These are phyloP conservation scores for Hoplodrina blanda DNA, from an alignment of 2,888 invertebrate genomes.

Conservation along the genomic window DNA sequence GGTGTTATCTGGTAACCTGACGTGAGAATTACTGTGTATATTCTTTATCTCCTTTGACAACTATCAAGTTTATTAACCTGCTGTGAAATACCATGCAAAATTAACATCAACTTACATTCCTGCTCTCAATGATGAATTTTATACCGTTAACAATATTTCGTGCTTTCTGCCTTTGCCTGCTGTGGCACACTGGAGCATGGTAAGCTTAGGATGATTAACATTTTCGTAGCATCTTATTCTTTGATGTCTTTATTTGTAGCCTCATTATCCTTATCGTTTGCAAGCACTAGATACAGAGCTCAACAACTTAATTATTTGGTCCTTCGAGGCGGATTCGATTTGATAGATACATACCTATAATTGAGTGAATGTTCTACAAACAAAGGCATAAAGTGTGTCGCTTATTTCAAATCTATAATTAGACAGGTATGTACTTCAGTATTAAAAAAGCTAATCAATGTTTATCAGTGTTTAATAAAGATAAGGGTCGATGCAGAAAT, in stretches of 20 bases:
- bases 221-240: not conserved
- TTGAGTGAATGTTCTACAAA: slow-evolving; percentile 23
- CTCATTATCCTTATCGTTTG: not conserved
- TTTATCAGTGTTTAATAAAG: slow-evolving; percentile 50
- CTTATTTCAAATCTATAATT: slow-evolving; percentile 51
- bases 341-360: not conserved
- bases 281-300: not conserved
- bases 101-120: slow-evolving; percentile 35
- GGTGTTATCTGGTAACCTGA: slow-evolving; percentile 75
- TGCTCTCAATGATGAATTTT: not conserved
- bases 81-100: slow-evolving; percentile 56
- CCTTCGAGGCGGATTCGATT: not conserved
- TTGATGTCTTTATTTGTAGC: not conserved
- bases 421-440: slow-evolving; percentile 24
- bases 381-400: slow-evolving; percentile 35
- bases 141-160: not conserved
- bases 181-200: not conserved
- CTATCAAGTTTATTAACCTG: slow-evolving; percentile 70
- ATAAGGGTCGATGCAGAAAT: slow-evolving; percentile 57
- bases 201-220: not conserved
- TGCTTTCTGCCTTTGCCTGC: not conserved
- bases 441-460: slow-evolving; percentile 54
- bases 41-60: slow-evolving; percentile 65
- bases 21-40: slow-evolving; percentile 71
- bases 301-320: not conserved